Evolutionary conservation across 2,113 vertebrate genomes (phyloP).

Genomic region (Melanerpes aurifrons): DNA sequence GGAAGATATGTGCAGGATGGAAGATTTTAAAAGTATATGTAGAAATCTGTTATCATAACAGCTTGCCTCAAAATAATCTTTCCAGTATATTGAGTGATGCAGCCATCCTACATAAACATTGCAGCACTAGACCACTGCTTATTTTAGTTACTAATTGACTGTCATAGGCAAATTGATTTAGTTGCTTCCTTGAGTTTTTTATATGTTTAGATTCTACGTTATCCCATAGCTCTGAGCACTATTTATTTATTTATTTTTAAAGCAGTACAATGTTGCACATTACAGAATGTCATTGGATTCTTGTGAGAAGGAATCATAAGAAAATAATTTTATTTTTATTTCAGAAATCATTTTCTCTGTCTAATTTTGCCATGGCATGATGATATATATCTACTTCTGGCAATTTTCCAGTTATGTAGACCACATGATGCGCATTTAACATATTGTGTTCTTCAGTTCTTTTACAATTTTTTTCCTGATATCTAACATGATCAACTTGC

Average conservation of each 20-base stretch:
- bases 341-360: neutral
- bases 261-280: neutral
- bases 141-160: neutral
- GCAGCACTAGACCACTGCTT: neutral
- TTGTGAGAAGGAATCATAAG: neutral
- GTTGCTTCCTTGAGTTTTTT: neutral
- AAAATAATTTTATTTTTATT: neutral
- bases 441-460: neutral
- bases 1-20: rapidly evolving
- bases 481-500: neutral
- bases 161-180: neutral
- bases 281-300: neutral
- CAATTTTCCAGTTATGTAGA: neutral
- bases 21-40: neutral
- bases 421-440: neutral
- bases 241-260: neutral
- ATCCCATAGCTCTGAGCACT: neutral
- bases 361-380: neutral
- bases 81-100: neutral
- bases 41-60: neutral
- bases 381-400: neutral
- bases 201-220: neutral
- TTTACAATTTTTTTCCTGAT: neutral
- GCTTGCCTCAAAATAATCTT: neutral
- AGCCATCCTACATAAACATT: neutral